phyloP scores from a whole-genome alignment of 2,888 invertebrate species.

The Sympetrum striolatum region DNA sequence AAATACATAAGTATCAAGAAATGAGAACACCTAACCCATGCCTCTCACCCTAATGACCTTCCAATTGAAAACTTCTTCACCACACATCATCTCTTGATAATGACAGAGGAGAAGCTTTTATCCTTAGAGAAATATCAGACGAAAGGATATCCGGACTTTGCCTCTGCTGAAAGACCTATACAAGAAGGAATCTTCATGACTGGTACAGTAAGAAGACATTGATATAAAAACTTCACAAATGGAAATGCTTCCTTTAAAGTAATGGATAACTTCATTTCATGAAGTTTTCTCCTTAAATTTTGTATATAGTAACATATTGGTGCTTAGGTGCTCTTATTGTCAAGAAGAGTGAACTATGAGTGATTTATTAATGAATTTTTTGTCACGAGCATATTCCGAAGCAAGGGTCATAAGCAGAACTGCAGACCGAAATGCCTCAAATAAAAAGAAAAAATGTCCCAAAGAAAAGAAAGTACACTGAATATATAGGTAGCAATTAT shows the following conservation, averaged over 20 bases:
- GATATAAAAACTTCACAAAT: neutral
- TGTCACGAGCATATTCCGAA: too few species aligned
- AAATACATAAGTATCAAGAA: neutral
- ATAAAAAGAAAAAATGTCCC: too few species aligned
- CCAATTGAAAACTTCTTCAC: neutral
- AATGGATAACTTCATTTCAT: neutral
- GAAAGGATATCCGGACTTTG: neutral
- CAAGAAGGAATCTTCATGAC: neutral
- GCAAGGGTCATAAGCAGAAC: too few species aligned
- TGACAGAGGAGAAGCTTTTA: neutral
- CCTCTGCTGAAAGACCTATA: neutral
- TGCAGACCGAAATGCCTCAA: too few species aligned
- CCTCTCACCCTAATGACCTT: neutral
- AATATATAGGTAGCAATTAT: too few species aligned
- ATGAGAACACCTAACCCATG: neutral
- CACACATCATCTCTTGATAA: neutral
- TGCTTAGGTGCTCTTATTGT: neutral
- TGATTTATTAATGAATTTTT: too few species aligned
- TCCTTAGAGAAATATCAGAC: neutral
- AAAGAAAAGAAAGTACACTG: too few species aligned
- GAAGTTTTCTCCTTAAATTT: neutral
- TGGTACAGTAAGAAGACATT: neutral
- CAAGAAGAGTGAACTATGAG: neutral
- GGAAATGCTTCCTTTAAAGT: neutral
- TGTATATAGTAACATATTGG: neutral